Conservation (phyloP, 1,140 invertebrate species). For the Eciton burchellii region DNA sequence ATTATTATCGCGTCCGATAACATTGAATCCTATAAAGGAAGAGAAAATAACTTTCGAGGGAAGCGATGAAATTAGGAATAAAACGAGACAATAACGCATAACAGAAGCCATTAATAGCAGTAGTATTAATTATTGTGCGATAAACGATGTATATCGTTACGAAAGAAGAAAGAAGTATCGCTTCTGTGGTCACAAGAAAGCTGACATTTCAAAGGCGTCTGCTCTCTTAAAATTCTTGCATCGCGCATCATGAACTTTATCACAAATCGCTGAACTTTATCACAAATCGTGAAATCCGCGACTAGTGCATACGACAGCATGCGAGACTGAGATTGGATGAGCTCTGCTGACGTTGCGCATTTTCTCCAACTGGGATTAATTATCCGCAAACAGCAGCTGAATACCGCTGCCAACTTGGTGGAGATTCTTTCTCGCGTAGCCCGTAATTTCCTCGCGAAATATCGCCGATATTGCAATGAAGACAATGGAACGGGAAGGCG, state of each 20-base stretch:
- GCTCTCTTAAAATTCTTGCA: no score
- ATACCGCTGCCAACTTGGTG: background rate
- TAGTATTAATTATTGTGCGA: no score
- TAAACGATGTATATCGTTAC: background rate
- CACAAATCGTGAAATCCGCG: no score
- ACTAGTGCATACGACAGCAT: background rate
- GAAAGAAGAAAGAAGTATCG: background rate
- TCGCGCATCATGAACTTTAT: no score
- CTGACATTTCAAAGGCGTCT: no score
- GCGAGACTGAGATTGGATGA: background rate
- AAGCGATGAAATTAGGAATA: background rate
- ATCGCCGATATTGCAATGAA: background rate
- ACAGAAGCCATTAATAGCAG: background rate
- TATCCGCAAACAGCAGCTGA: background rate
- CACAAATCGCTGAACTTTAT: no score
- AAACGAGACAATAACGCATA: background rate
- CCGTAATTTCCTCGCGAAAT: constrained; percentile 5
- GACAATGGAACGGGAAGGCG: background rate
- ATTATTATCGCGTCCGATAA: background rate
- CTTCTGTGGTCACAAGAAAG: no score
- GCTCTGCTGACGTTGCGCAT: background rate
- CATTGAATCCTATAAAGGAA: background rate
- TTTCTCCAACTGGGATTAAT: background rate
- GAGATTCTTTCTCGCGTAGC: constrained; percentile 1
- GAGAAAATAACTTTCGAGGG: background rate